Base-by-base conservation (phyloP, 2,888 invertebrate genomes). In the Dastarcus helophoroides region DNA sequence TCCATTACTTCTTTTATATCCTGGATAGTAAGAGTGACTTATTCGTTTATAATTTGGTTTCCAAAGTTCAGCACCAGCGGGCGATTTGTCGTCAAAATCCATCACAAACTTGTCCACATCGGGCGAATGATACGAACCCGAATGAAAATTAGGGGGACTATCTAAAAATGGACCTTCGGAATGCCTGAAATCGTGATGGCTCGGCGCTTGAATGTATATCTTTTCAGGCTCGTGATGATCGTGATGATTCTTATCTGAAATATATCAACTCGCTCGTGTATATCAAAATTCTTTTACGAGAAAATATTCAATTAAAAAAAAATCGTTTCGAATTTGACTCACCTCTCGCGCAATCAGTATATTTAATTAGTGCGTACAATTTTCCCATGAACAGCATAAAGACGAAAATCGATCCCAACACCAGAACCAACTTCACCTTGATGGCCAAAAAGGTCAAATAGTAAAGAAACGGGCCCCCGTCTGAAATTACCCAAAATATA, bases 361-460 rank as follows among this genome's bases (percentile, higher is more conserved):
- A 41, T 42, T 54, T 55, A n/a, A 57, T 34, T 8, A 56, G 39
- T 7, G 51, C 56, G 32, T 53, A 51, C 3, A 53, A 32, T 49
- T 58, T 59, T 35, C 51, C 55, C 12, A 48, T 50, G 32, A 58
- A 47, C 12, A 56, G 16, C 9, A 51, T 43, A 13, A 54, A 35
- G 7, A 53, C 46, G 31, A 58, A 52, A 29, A 56, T 42, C 2
- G 51, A 45, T 13, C 55, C 58, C 22, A 58, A 36, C 7, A 57
- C 43, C 22, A 58, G 46, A 5, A 55, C 46, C 15, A 54, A 39
- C 46, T 59, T 59, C 8, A 54, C 39, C 45, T 59, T 59, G 5
- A 59, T 40, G 1, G 51, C 53, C 15, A 58, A 37, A 37, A 58
- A 59, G n/a, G 50, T 45, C 31, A 57, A 40, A 32, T 54, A 58